Percentiles rank a stretch among this genome's conserved stretches.
Evolutionary conservation across 2,113 vertebrate species (phyloP).

Genomic region (Malurus melanocephalus): DNA sequence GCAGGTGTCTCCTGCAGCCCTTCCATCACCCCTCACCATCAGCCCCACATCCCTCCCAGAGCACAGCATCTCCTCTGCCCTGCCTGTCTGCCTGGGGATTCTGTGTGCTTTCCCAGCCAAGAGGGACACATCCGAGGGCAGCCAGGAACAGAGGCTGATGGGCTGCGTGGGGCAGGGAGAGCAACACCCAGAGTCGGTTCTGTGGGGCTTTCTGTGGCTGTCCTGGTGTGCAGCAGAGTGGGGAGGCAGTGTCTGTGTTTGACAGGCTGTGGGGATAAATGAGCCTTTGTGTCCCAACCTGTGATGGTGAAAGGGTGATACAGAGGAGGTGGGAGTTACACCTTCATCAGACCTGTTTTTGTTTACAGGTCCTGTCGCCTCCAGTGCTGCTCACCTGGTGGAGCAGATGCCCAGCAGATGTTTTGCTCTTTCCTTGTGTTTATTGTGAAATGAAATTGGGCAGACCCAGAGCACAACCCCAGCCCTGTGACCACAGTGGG

Average conservation of each 20-base stretch:
- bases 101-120: background rate
- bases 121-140: background rate
- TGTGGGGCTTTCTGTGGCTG: background rate
- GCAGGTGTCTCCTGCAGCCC: background rate
- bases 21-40: fast-evolving
- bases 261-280: background rate
- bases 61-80: fast-evolving
- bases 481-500: fast-evolving
- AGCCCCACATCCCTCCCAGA: background rate
- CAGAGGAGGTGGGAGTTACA: background rate
- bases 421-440: background rate
- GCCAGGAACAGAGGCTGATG: background rate
- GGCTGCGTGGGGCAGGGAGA: background rate
- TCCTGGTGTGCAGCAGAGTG: background rate
- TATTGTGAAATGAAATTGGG: background rate
- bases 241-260: background rate
- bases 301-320: background rate
- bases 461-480: background rate
- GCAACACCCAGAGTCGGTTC: background rate
- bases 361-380: background rate
- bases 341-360: background rate
- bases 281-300: background rate
- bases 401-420: background rate
- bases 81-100: background rate
- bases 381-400: background rate